Conservation (phyloP, 2,113 vertebrate genomes). For the Irena cyanogastra region DNA sequence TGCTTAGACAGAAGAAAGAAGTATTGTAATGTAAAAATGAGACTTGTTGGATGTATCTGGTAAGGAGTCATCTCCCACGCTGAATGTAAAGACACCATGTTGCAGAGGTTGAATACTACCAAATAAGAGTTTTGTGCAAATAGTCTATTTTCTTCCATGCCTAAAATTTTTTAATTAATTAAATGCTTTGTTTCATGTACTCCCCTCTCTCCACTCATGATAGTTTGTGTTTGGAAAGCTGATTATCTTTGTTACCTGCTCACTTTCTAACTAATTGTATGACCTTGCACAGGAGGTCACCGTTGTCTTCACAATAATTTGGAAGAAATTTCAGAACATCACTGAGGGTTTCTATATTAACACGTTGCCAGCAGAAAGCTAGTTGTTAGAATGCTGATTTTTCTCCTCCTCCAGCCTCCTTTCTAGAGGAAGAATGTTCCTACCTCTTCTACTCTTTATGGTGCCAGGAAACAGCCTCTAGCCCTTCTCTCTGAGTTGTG, state of each 20-base stretch:
- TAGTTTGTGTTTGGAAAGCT: neutral
- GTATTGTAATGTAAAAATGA: neutral
- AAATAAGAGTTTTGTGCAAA: neutral
- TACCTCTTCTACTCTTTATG: neutral
- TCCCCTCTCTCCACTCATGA: neutral
- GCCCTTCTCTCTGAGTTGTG: neutral
- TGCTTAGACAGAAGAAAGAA: neutral
- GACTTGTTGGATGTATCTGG: neutral
- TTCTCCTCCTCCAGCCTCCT: neutral
- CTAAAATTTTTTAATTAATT: neutral
- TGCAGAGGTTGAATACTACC: neutral
- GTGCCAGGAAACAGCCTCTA: neutral
- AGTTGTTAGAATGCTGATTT: neutral
- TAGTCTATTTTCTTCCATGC: neutral
- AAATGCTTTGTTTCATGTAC: neutral
- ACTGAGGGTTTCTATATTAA: neutral
- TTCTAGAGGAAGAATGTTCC: neutral
- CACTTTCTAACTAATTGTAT: neutral
- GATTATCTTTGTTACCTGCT: neutral
- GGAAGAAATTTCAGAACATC: neutral
- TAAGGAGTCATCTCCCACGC: neutral
- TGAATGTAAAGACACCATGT: neutral
- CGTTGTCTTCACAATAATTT: neutral
- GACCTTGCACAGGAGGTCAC: neutral
- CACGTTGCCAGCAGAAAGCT: neutral